Base-by-base conservation (phyloP, 2,797 vertebrate genomes). In the Glossophaga mutica region DNA sequence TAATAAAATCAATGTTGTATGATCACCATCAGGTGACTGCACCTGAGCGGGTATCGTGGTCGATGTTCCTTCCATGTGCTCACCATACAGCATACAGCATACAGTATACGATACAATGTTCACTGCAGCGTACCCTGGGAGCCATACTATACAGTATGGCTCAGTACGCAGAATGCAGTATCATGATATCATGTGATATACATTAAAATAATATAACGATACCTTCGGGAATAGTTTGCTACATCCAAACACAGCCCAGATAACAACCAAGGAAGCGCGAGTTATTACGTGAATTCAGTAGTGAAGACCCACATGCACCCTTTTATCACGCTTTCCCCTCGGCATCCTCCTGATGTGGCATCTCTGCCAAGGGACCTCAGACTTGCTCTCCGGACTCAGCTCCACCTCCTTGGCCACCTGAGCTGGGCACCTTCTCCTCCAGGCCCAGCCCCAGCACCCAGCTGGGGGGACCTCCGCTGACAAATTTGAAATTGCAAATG, bases 301-400 rank as follows among this genome's bases (percentile, higher is more conserved):
- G 15, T 10, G 4, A 59, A 62, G 65, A 76, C 2, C 2, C 26
- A 9, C 1, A n/a, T 11, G 65, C 48, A 42, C 22, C 37, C 18
- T 52, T 77, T 18, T 1, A 32, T 10, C 22, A 12, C 0, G 1
- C n/a, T 34, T 67, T 62, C 65, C 34, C 39, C 7, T 50, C 0
- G 0, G 1, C n/a, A 3, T 0, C 3, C 3, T 71, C 22, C 67
- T 10, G 4, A 6, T 5, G 0, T 8, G 15, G 21, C 1, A 0
- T 21, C 16, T 59, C 37, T 55, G 70, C 50, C 39, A 2, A 0
- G n/a, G 0, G 24, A 16, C 50, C 29, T 65, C 67, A 9, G 4
- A 5, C 22, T 44, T 4, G 67, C 37, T 50, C 59, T 82, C 29
- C 2, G 22, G 55, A 34, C 55, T 42, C 50, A 16, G 16, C 21